Evolutionary conservation across 2,888 invertebrate genomes (phyloP).

Genomic region (Congeria kusceri): DNA sequence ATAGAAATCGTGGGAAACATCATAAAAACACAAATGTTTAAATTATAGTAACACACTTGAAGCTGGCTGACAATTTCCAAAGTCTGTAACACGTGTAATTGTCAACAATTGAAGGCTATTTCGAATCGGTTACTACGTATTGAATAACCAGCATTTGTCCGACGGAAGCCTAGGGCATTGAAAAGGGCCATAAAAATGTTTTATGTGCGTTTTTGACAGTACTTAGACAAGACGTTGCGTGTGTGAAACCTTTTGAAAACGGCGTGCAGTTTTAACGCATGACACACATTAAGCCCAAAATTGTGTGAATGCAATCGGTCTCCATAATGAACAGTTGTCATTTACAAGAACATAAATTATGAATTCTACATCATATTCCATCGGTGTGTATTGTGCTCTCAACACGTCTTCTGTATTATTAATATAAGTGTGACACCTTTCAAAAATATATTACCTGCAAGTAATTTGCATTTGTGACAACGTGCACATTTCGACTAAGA

Average conservation of each 20-base stretch:
- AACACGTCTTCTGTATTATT: too few species aligned
- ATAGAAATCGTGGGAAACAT: neutral
- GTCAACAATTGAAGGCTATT: constrained; percentile 2
- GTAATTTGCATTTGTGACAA: too few species aligned
- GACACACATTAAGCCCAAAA: constrained; percentile 1
- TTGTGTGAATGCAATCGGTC: constrained; percentile 12
- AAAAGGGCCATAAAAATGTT: constrained; percentile 53
- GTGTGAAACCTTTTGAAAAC: constrained; percentile 6
- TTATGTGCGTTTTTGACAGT: constrained; percentile 40
- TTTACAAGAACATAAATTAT: too few species aligned
- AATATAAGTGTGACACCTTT: too few species aligned
- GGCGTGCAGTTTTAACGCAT: neutral
- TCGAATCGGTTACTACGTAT: constrained; percentile 2
- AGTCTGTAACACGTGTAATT: neutral
- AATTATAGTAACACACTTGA: neutral
- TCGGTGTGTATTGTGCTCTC: too few species aligned
- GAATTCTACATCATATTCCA: too few species aligned
- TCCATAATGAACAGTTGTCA: neutral
- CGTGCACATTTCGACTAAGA: neutral
- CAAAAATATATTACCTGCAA: too few species aligned
- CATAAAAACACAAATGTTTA: neutral
- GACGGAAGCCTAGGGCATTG: constrained; percentile 22
- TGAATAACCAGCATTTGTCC: constrained; percentile 1
- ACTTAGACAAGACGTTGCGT: neutral
- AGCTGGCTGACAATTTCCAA: too few species aligned